A percentile compares a stretch with the other conserved stretches of the same genome.
These are phyloP conservation scores for Cremastinae sp. DNA, from an alignment of 2,888 invertebrate genomes.

Conservation along the genomic window DNA sequence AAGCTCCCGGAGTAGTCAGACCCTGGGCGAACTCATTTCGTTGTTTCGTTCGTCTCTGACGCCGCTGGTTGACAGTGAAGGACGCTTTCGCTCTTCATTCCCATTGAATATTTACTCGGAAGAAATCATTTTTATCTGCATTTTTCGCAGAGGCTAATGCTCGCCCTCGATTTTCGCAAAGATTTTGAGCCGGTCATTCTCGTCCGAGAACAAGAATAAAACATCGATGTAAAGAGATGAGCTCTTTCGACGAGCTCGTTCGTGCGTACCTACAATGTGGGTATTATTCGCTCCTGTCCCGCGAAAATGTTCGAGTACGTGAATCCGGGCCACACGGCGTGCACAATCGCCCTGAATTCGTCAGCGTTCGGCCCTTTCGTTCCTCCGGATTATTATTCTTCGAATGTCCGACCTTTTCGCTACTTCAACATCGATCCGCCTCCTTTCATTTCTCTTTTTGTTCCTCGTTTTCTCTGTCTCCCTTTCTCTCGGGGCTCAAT, in stretches of 20 bases:
- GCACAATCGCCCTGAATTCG: conserved; percentile 51
- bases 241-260: neutral
- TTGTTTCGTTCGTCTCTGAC: conserved; percentile 22
- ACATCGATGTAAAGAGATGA: conserved; percentile 35
- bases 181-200: too few relatives aligned
- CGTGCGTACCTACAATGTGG: neutral
- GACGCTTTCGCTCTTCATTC: conserved; percentile 50
- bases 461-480: conserved; percentile 2
- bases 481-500: neutral
- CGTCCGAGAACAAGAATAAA: too few relatives aligned
- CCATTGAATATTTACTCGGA: conserved; percentile 36
- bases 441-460: conserved; percentile 13
- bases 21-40: conserved; percentile 42
- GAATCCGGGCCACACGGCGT: conserved; percentile 45
- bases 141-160: neutral
- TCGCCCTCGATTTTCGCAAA: too few relatives aligned
- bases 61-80: conserved; percentile 29
- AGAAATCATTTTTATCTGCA: conserved; percentile 47
- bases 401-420: conserved; percentile 41
- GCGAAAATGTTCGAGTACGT: conserved; percentile 21
- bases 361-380: conserved; percentile 41
- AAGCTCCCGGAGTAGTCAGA: conserved; percentile 44
- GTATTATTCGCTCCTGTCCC: neutral
- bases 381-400: conserved; percentile 50
- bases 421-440: conserved; percentile 36